Conservation (phyloP, 1,140 invertebrate species). For the Hetaerina americana region DNA sequence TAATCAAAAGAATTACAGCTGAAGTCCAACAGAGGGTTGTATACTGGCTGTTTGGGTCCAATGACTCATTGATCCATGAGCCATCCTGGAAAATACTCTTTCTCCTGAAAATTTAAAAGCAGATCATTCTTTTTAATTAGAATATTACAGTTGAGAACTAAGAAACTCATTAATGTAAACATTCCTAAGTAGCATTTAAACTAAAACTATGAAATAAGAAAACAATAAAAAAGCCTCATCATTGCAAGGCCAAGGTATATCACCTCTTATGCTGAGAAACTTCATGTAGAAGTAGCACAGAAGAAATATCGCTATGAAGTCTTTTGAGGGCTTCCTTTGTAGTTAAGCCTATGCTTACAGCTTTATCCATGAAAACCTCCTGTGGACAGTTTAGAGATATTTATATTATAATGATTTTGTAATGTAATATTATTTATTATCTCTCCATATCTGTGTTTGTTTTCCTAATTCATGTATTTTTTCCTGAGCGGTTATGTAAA, state of each 20-base stretch:
- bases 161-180: too few relatives aligned
- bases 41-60: constrained; percentile 44
- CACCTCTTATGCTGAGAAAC: constrained; percentile 19
- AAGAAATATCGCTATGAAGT: constrained; percentile 31
- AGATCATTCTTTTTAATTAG: too few relatives aligned
- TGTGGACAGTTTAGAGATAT: too few relatives aligned
- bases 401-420: too few relatives aligned
- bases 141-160: too few relatives aligned
- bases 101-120: constrained; percentile 11
- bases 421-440: too few relatives aligned
- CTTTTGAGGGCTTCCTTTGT: constrained; percentile 32
- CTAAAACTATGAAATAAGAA: too few relatives aligned
- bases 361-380: neutral
- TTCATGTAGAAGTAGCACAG: constrained; percentile 27
- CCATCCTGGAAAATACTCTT: constrained; percentile 13
- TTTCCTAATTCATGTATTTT: too few relatives aligned
- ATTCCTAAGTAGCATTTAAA: too few relatives aligned
- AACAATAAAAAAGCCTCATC: too few relatives aligned
- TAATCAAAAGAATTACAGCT: constrained; percentile 34
- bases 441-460: too few relatives aligned
- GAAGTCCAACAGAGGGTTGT: constrained; percentile 53
- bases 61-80: constrained; percentile 37
- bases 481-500: too few relatives aligned
- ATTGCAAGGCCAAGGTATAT: neutral
- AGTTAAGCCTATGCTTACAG: constrained; percentile 20